These are phyloP conservation scores for Pristionchus japonicus DNA, from an alignment of 2,888 invertebrate genomes.

Conservation along the genomic window DNA sequence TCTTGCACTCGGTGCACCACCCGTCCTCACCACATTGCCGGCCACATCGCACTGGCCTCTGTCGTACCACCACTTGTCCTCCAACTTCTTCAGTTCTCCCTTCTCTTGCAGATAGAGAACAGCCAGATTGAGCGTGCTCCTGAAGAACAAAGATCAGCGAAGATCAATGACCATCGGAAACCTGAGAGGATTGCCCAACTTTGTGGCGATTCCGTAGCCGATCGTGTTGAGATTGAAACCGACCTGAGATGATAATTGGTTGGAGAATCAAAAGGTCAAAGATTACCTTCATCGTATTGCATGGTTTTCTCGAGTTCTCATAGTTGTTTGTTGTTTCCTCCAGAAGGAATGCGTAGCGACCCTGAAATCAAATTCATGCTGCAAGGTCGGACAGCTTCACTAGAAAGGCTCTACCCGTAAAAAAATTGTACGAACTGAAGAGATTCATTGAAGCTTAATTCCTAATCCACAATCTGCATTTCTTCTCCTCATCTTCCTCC, in stretches of 20 bases:
- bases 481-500: background rate
- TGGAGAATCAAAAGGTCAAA: background rate
- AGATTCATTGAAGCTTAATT: background rate
- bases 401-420: background rate
- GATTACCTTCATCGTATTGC: constrained; percentile 94
- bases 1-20: background rate
- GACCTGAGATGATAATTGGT: constrained; percentile 40
- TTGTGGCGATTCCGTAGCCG: constrained; percentile 83
- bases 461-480: background rate
- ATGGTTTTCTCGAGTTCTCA: constrained; percentile 89
- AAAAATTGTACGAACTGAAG: background rate
- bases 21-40: constrained; percentile 46
- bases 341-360: constrained; percentile 82
- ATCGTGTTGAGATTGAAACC: constrained; percentile 79
- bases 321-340: constrained; percentile 84
- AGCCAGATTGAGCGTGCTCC: constrained; percentile 92
- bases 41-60: constrained; percentile 78
- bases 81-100: constrained; percentile 90
- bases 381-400: background rate
- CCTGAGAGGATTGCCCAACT: constrained; percentile 61
- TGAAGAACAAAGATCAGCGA: constrained; percentile 77
- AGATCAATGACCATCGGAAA: background rate
- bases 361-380: constrained; percentile 74
- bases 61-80: constrained; percentile 97
- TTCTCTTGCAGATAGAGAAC: constrained; percentile 87